Evolutionary conservation across 1,140 invertebrate species (phyloP), one percentile per base, ranked within the genome.

Genomic region (fruit fly (Drosophila melanogaster)): DNA sequence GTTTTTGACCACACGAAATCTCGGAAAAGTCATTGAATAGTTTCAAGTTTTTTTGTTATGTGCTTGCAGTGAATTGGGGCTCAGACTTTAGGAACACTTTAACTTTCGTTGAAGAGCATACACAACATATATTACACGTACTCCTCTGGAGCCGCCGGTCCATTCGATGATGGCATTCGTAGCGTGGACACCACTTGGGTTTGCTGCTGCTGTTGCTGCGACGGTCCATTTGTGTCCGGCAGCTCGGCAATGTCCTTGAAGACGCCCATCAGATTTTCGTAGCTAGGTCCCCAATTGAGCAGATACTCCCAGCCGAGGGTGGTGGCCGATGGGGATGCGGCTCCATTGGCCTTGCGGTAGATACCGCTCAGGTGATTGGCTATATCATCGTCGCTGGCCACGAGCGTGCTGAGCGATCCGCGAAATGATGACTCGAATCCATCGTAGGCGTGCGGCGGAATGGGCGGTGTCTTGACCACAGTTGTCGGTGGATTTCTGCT

Each of bases 201-300:
- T 17, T 50, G 47, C 43, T 70, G 66, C 41, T 77, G 69, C 24
- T 64, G 53, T 14, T 12, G 37, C 40, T 77, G 81, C 43, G 72
- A 57, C 11, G 77, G 77, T 89, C 94, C 95, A 41, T 95, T 94
- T 60, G 94, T 95, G 91, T 98, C 97, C 1, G 98, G 98, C 73
- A 99, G 92, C 93, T 98, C 96, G 14, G 97, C 97, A 81, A 99
- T 99, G 92, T 99, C 98, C 93, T 97, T 98, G 87, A 99, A 99
- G 40, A 99, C 98, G 1, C 97, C 97, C 49, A 98, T 97, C 81
- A 99, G 94, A 91, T 96, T 98, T 92, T 98, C 97, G 92, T 98
- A 98, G 93, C 98, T 98, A 7, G 97, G 97, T 8, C 97, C 97
- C 98, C 98, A 99, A 93, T 98, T 98, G 14, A 98, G 94, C 56